Evolutionary conservation across 2,888 invertebrate species (phyloP), one percentile per base, ranked within the genome.

Genomic region (Latrodectus hesperus): DNA sequence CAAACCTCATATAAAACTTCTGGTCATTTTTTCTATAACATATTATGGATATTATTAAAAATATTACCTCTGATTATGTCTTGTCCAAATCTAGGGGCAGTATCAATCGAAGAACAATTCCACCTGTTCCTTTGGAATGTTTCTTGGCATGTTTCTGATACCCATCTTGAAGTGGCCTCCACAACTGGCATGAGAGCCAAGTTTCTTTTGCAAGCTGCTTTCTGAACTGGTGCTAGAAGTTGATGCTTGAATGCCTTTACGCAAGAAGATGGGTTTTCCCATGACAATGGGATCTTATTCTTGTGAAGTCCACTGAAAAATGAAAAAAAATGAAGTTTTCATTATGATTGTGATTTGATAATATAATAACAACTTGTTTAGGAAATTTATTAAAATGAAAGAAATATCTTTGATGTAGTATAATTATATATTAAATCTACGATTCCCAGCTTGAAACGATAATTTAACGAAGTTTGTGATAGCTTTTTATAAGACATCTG

Each of bases 61-160:
- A 72, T 55, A 91, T 91, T 92, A 96, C 96, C 96, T 93, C 95
- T 94, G 2, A 95, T 94, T 89, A 96, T 93, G 92, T 97, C 96
- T 10, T 95, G 95, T n/a, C 95, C 94, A 90, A 95, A 94, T 90
- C 94, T 94, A 0, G 96, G 96, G 0, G 96, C 96, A 49, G 65
- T 16, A 6, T 53, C 51, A 4, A 90, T 65, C 4, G 89, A 82
- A 70, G 91, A 92, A 89, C 93, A 93, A 90, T 93, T 93, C 93
- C 93, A 93, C 5, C 92, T 88, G n/a, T 93, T 89, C 84, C 92
- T 92, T 83, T 91, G 90, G 90, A 93, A 93, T 90, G 93, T 93
- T 65, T 91, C 92, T 90, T 93, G 93, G 85, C 93, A 93, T 85
- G 93, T 93, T 12, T 91, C 91, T 78, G 93, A 92, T 17, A 93